Evolutionary conservation across 2,113 vertebrate genomes (phyloP), one percentile per base, ranked within the genome.

Genomic region (Pangasianodon hypophthalmus): DNA sequence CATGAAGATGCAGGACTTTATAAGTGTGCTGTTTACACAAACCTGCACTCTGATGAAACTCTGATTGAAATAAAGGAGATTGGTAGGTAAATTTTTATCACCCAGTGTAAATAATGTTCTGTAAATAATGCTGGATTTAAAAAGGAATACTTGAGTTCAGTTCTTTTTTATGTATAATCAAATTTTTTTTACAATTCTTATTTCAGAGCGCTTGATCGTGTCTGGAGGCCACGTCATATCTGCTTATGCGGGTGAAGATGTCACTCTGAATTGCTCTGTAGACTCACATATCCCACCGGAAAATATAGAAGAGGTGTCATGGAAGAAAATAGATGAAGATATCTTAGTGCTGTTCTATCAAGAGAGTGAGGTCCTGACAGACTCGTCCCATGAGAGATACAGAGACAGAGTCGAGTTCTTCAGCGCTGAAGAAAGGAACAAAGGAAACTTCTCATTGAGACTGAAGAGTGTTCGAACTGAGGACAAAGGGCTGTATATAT

Each of bases 261-360:
- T 83, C 87, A 88, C 87, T 88, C 79, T 88, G 62, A 83, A 50
- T 13, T 88, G 87, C 48, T 88, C 21, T 71, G 62, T 88, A n/a
- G 79, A 71, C 32, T 88, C 87, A 1, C 46, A 71, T n/a, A 54
- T 83, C 60, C 18, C 60, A 41, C 62, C 80, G 24, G 48, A 69
- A 41, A 18, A 88, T 8, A 44, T 80, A 21, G 73, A 88, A 46
- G 37, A 87, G 44, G 41, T 88, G 1, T 67, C 29, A 50, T 88
- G 87, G 87, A 81, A 21, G 26, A 79, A 88, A 50, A 44, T 50
- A 5, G 80, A 88, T 84, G 26, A 19, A 73, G 13, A 73, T 5
- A 54, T 84, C 41, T n/a, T 71, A 84, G 81, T 88, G 32, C 29
- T 88, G 81, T 32, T 88, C 24, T 84, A 64, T 29, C 50, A 84